Evolutionary conservation across 1,140 invertebrate genomes (phyloP), one percentile per base, ranked within the genome.

Genomic region (Drosophila erecta): DNA sequence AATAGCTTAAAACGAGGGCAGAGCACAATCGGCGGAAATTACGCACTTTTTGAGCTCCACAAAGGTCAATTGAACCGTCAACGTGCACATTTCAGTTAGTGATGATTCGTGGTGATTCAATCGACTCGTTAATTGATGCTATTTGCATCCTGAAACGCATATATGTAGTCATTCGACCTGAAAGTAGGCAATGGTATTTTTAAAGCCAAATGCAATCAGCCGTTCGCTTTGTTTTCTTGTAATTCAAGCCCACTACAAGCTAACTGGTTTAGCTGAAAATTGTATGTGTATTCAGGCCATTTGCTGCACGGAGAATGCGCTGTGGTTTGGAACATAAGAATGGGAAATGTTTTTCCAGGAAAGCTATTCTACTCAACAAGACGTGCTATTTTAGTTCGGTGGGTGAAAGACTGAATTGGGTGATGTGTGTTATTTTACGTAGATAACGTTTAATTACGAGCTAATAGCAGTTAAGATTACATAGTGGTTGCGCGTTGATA

Each of bases 11-110:
- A 54, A 30, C 40, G 35, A 50, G 53, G 51, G 35, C 44, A 40
- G 10, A 10, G n/a, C 33, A 40, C 37, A 57, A 49, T 41, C 53
- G 17, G 22, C 70, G 37, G 4, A 70, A 70, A 43, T 74, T 40
- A 37, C 43, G 54, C 59, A 74, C n/a, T 57, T 27, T 70, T 71
- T 51, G 37, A 30, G 54, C 24, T 12, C 55, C 17, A 35, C 51
- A 49, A 22, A 17, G 67, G 43, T 71, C 50, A 71, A 71, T 71
- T 57, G 37, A 17, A 20, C 43, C 67, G 38, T 70, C 24, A 56
- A n/a, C 55, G 49, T 15, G 20, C 7, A 67, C 40, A 46, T 14
- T 27, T 20, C 8, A 37, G 10, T 44, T 15, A 38, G 30, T 24
- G 24, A 24, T 24, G 33, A 56, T 38, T 47, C 37, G 14, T 37